Evolutionary conservation across 2,113 vertebrate species (phyloP), one percentile per base, ranked within the genome.

Genomic region (Ornithorhynchus anatinus): DNA sequence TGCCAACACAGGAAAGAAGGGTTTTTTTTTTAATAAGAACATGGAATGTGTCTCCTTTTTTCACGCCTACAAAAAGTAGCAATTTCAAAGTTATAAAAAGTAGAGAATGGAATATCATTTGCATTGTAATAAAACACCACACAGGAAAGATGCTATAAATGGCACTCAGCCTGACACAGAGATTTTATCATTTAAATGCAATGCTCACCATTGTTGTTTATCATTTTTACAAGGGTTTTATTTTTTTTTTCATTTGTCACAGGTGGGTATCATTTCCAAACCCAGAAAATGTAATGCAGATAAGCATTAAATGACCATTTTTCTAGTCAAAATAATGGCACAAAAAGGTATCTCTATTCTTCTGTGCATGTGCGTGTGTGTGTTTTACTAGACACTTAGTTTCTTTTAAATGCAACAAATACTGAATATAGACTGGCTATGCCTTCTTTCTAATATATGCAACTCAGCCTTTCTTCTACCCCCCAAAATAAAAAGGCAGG

Each of bases 71-170:
- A 78, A 31, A 10, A 13, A n/a, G 7, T 20, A 31, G 9, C 22
- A 56, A 43, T 75, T 52, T 68, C 35, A 33, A 67, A 33, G 37
- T 32, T 36, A 5, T 0, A 1, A 15, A 7, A 11, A 5, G 43
- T 22, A 52, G 22, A 37, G 60, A 61, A 19, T 3, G 0, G 17
- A 8, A 2, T 20, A 35, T 10, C 27, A 42, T 32, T 52, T 40
- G 44, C 56, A 67, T 38, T 1, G 67, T 19, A 61, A 66, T 48
- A 37, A 72, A 65, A 10, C 3, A 45, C 35, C 42, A 27, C 32
- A 40, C 27, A 47, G 33, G 29, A 32, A 61, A 82, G 65, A 44
- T n/a, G 19, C 32, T 65, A 19, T 74, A 79, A 80, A 1, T 27
- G 14, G 8, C 17, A 20, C 39, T 51, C 32, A 33, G 10, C 22